These are phyloP conservation scores for Acanthis flammea DNA, from an alignment of 2,797 vertebrate genomes.

Conservation along the genomic window DNA sequence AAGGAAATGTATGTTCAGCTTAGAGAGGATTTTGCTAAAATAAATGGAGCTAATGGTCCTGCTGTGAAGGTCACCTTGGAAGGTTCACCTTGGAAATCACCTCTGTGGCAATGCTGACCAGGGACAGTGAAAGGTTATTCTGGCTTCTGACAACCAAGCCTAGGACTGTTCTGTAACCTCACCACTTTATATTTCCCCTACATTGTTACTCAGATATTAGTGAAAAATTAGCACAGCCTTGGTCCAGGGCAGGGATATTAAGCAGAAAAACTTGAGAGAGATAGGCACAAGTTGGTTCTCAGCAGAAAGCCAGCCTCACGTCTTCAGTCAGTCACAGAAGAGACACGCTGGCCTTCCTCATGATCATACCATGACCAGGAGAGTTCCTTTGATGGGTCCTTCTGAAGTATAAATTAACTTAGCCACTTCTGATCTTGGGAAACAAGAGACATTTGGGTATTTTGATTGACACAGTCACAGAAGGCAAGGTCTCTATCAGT, in stretches of 20 bases:
- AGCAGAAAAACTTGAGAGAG: not conserved
- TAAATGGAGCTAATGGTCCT: not conserved
- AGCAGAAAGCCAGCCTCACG: not conserved
- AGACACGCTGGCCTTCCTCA: not conserved
- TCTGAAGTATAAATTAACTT: not conserved
- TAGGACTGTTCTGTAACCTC: not conserved
- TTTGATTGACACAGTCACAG: not conserved
- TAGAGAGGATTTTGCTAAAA: not conserved
- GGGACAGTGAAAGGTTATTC: not conserved
- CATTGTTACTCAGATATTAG: not conserved
- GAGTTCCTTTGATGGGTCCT: not conserved
- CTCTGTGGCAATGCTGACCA: not conserved
- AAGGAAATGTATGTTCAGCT: not conserved
- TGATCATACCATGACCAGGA: not conserved
- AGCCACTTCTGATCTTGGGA: not conserved
- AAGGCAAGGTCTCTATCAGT: not conserved
- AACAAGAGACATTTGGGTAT: not conserved
- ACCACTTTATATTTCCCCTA: not conserved
- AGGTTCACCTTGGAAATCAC: not conserved
- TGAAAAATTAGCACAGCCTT: not conserved
- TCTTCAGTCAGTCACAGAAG: not conserved
- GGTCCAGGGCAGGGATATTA: not conserved
- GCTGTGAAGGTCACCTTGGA: not conserved
- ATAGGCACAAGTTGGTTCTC: not conserved
- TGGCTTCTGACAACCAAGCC: not conserved